phyloP scores from a whole-genome alignment of 92 coral and sea anemone species.

The Porites rus region DNA sequence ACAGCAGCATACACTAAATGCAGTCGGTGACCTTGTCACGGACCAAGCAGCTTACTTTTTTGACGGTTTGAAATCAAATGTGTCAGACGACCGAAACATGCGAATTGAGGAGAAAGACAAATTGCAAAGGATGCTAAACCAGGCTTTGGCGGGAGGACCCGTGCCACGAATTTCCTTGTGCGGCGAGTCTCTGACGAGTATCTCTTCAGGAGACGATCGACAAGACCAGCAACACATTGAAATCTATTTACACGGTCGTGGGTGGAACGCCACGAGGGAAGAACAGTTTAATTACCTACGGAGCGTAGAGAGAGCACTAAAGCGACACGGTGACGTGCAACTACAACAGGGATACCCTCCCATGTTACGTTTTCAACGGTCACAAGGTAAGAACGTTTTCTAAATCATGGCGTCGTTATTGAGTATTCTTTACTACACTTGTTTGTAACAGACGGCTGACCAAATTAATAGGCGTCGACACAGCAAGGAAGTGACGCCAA shows the following conservation, averaged over 20 bases:
- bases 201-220: constrained; percentile 62
- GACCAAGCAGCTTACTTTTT: constrained; percentile 69
- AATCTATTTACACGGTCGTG: constrained; percentile 47
- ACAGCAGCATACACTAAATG: constrained; percentile 59
- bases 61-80: constrained; percentile 20
- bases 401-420: background rate
- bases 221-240: constrained; percentile 43
- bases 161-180: constrained; percentile 37
- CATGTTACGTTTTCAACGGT: constrained; percentile 10
- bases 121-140: background rate
- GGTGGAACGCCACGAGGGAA: constrained; percentile 38
- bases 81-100: constrained; percentile 55
- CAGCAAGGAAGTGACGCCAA: too few relatives aligned
- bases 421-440: too few relatives aligned
- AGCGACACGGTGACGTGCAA: background rate
- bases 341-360: background rate
- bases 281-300: constrained; percentile 31
- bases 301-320: background rate
- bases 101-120: constrained; percentile 45
- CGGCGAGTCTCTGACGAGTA: constrained; percentile 76
- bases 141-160: background rate
- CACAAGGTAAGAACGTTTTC: background rate
- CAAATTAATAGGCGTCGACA: too few relatives aligned
- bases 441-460: too few relatives aligned
- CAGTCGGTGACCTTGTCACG: constrained; percentile 60